These are phyloP conservation scores for Drosophila tanythrix DNA, from an alignment of 2,888 invertebrate species.

Conservation along the genomic window DNA sequence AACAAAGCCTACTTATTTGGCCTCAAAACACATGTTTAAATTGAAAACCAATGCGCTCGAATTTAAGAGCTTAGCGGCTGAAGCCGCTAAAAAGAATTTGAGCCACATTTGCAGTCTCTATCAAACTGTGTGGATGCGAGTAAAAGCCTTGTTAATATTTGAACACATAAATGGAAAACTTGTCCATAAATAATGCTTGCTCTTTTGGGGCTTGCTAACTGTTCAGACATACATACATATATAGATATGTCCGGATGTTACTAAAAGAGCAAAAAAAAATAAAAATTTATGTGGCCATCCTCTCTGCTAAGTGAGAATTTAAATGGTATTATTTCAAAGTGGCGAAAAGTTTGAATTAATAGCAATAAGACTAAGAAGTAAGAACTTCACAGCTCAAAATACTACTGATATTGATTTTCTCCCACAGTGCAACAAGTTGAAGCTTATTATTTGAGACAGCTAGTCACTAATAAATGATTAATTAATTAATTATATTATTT, in stretches of 20 bases:
- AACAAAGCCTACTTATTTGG: slow-evolving; percentile 33
- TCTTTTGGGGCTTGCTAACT: not conserved
- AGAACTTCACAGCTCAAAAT: not conserved
- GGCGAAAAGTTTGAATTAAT: not conserved
- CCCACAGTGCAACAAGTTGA: not conserved
- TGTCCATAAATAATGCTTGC: slow-evolving; percentile 27
- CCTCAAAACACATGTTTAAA: slow-evolving; percentile 58
- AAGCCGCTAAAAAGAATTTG: slow-evolving; percentile 10
- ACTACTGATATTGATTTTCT: not conserved
- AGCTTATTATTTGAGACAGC: not conserved
- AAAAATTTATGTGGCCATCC: not conserved
- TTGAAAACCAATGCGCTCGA: slow-evolving; percentile 64
- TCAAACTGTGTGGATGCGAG: slow-evolving; percentile 37
- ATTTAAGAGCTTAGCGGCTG: slow-evolving; percentile 44
- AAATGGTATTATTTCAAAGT: not conserved
- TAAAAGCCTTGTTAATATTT: slow-evolving; percentile 28
- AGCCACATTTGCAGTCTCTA: slow-evolving; percentile 23
- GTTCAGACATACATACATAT: not conserved
- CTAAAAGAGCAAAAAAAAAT: not conserved
- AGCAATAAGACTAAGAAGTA: too few species aligned
- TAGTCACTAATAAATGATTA: not conserved
- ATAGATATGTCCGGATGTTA: not conserved
- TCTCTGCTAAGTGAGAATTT: not conserved
- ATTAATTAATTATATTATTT: not conserved
- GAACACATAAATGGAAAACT: slow-evolving; percentile 12